Evolutionary conservation across 2,888 invertebrate genomes (phyloP), one percentile per base, ranked within the genome.

Genomic region (Marronus borbonicus): DNA sequence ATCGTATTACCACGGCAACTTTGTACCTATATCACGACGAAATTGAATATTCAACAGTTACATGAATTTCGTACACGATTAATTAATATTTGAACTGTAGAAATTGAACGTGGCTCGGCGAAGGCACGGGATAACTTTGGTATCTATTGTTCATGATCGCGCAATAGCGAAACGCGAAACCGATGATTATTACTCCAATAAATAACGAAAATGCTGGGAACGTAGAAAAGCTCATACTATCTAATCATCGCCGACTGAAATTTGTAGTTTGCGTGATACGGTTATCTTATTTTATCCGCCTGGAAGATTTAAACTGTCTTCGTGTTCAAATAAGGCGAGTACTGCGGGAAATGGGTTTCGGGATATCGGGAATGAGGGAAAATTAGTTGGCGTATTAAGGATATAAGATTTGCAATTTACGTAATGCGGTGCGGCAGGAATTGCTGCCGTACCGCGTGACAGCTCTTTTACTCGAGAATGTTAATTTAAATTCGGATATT

Each of bases 201-300:
- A 28, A 60, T 60, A 60, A 28, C 60, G 28, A 20, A 8, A 60
- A 12, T 24, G 17, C 0, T 58, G 20, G 17, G 58, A 58, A 58
- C 28, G 7, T 24, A 17, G 10, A 5, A 20, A 12, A 28, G 10
- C 12, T 60, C 17, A 36, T 36, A 5, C 5, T 60, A 60, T 24
- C 60, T 60, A 60, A 60, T 60, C 60, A 3, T 60, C 5, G 28
- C 5, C 24, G 24, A 60, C 60, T 17, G 7, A 24, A 20, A 60
- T 60, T 60, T 20, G 60, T 12, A 20, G 20, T 28, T 80, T 76
- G 75, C 76, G 79, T 79, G 69, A 69, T 17, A 7, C 50, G 14
- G 28, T 69, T 69, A 69, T 50, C 50, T 24, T 49, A 60, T 60
- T 60, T 20, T 12, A 60, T 60, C 20, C 60, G 31, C 12, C 0